A percentile compares a stretch with the other conserved stretches of the same genome.
Evolutionary conservation across 2,113 vertebrate genomes (phyloP).

Genomic region (Burhinus oedicnemus): DNA sequence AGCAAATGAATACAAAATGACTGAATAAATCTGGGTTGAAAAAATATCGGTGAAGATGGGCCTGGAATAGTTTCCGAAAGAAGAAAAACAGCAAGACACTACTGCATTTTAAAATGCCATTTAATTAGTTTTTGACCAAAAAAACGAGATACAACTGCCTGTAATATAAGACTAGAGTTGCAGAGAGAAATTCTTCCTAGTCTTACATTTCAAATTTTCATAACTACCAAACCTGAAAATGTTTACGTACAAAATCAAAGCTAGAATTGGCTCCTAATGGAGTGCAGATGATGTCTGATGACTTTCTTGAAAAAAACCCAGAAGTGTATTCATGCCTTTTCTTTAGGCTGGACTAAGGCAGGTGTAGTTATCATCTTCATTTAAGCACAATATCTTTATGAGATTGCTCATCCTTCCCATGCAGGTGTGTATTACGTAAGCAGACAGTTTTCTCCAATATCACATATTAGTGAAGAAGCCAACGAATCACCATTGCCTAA

Average conservation of each 20-base stretch:
- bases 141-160: background rate
- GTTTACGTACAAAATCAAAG: background rate
- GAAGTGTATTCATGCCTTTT: background rate
- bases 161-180: background rate
- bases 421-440: no score
- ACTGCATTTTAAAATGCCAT: background rate
- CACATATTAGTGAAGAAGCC: background rate
- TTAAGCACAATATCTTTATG: background rate
- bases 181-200: background rate
- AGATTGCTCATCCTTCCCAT: background rate
- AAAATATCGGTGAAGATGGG: accelerated
- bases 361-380: background rate
- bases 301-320: background rate
- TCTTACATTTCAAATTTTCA: background rate
- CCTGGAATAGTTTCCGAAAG: background rate
- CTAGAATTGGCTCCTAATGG: background rate
- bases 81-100: background rate
- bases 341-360: background rate
- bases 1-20: background rate
- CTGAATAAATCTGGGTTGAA: background rate
- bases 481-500: background rate
- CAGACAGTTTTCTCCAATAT: background rate
- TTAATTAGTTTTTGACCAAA: background rate
- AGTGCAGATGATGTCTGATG: background rate
- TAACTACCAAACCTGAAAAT: background rate